These are phyloP conservation scores for Pachliopta kotzebuea DNA, from an alignment of 2,888 invertebrate species.

Conservation along the genomic window DNA sequence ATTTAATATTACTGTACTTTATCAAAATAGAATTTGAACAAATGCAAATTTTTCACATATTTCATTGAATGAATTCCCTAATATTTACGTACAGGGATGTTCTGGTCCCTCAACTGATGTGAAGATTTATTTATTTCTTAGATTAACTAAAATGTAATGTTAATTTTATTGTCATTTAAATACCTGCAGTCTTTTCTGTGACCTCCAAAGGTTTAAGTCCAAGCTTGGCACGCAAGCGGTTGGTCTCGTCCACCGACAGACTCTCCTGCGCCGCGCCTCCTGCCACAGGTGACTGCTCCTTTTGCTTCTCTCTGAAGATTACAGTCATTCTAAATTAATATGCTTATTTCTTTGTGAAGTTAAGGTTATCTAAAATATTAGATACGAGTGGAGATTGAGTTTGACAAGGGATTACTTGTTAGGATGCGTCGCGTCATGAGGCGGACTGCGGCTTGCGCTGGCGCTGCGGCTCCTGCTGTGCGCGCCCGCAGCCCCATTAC, in stretches of 20 bases:
- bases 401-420: not conserved
- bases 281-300: conserved; percentile 43
- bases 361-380: too few relatives aligned
- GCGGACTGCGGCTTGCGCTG: conserved; percentile 42
- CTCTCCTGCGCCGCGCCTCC: conserved; percentile 71
- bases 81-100: too few relatives aligned
- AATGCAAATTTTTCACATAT: too few relatives aligned
- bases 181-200: conserved; percentile 65
- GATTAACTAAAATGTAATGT: too few relatives aligned
- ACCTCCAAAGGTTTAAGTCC: conserved; percentile 95
- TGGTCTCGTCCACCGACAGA: conserved; percentile 91
- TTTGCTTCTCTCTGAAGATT: conserved; percentile 19
- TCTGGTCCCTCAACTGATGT: too few relatives aligned
- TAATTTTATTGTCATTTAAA: conserved; percentile 11
- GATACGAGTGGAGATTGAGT: too few relatives aligned
- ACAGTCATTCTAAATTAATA: not conserved
- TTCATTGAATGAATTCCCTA: too few relatives aligned
- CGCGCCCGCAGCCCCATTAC: conserved; percentile 34
- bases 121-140: too few relatives aligned
- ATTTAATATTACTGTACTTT: too few relatives aligned
- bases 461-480: conserved; percentile 48
- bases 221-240: conserved; percentile 93
- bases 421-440: conserved; percentile 25
- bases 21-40: too few relatives aligned
- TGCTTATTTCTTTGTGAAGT: too few relatives aligned